Percentiles rank a stretch among this genome's conserved stretches.
These are phyloP conservation scores for Dusona sp. DNA, from an alignment of 2,888 invertebrate species.

Conservation along the genomic window DNA sequence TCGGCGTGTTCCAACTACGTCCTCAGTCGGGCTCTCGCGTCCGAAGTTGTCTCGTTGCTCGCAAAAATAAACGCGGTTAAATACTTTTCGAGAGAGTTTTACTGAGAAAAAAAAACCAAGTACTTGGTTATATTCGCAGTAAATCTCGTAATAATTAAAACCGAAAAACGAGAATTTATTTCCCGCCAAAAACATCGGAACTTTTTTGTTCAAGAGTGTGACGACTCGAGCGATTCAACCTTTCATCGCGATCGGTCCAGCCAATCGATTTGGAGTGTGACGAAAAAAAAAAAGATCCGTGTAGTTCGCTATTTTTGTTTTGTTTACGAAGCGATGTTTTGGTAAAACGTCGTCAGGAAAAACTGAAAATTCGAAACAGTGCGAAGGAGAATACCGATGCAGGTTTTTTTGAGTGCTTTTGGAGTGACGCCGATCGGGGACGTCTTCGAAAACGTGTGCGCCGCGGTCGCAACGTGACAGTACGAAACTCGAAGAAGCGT, in stretches of 20 bases:
- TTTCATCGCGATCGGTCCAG: neutral
- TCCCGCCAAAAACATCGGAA: neutral
- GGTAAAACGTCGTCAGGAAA: neutral
- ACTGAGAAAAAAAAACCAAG: neutral
- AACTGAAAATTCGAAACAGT: neutral
- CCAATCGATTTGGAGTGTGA: neutral
- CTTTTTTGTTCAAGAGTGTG: neutral
- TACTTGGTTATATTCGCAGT: neutral
- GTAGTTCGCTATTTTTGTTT: neutral
- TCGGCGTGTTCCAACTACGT: conserved; percentile 71
- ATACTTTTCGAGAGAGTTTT: neutral
- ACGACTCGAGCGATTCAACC: neutral
- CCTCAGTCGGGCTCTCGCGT: conserved; percentile 75
- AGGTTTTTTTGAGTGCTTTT: neutral
- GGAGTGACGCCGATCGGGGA: neutral
- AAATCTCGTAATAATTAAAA: neutral
- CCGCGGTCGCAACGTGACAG: conserved; percentile 50
- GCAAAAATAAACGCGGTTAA: conserved; percentile 38
- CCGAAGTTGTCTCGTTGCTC: conserved; percentile 49
- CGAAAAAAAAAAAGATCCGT: neutral
- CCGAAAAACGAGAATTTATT: neutral
- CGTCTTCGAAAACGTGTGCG: conserved; percentile 25
- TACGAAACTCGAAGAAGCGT: conserved; percentile 29
- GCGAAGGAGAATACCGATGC: neutral
- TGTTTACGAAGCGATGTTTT: neutral